A percentile compares a stretch with the other conserved stretches of the same genome.
Conservation (phyloP, 2,888 invertebrate species). For the Molorchus minor region DNA sequence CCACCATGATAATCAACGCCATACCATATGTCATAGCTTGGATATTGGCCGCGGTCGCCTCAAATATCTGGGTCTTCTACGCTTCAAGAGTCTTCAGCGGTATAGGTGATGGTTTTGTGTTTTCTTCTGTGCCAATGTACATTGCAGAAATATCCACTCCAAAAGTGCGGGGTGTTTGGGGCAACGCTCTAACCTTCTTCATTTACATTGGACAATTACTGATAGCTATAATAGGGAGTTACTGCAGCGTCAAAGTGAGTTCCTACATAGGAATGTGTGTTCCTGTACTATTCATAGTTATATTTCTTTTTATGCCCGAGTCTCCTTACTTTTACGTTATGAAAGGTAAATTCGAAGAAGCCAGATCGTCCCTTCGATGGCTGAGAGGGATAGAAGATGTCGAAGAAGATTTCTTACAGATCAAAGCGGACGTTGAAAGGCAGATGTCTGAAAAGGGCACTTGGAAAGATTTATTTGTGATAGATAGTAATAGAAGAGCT, state of each 20-base stretch:
- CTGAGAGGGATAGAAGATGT: constrained; percentile 46
- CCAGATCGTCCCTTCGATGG: constrained; percentile 43
- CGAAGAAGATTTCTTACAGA: constrained; percentile 43
- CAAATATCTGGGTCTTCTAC: constrained; percentile 51
- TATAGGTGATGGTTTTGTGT: constrained; percentile 48
- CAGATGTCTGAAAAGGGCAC: constrained; percentile 55
- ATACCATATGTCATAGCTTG: constrained; percentile 49
- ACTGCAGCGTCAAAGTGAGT: constrained; percentile 64
- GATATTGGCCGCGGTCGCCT: constrained; percentile 45
- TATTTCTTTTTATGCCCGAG: constrained; percentile 71
- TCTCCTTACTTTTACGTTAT: constrained; percentile 51
- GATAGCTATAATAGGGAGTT: constrained; percentile 65
- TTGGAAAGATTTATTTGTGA: constrained; percentile 51
- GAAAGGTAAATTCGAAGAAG: constrained; percentile 44
- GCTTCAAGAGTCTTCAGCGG: constrained; percentile 50
- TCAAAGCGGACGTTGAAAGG: constrained; percentile 48
- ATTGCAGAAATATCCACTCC: constrained; percentile 53
- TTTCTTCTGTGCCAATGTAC: constrained; percentile 49
- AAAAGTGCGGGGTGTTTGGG: constrained; percentile 53
- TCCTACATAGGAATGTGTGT: constrained; percentile 68
- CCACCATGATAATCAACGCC: constrained; percentile 47
- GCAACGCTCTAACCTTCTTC: constrained; percentile 47
- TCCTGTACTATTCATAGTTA: constrained; percentile 65
- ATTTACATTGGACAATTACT: constrained; percentile 49
- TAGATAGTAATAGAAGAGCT: constrained; percentile 50